Conservation (phyloP, 2,888 invertebrate species). For the Stomorhina lunata region DNA sequence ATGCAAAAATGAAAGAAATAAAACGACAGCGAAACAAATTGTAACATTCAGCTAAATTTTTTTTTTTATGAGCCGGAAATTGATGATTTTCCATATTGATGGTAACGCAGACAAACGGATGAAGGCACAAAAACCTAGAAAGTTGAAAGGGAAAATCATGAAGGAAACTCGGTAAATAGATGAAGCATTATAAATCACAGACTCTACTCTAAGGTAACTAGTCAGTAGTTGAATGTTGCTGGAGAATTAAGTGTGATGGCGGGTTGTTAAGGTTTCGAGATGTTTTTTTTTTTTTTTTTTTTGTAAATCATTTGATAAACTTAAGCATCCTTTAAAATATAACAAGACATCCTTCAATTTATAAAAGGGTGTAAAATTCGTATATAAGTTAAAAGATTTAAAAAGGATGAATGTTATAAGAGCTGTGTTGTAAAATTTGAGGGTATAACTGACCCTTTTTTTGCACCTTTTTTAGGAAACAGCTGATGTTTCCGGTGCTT, state of each 20-base stretch:
- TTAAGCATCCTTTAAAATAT: slow-evolving; percentile 6
- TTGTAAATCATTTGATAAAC: background rate
- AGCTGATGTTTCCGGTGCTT: no score
- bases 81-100: slow-evolving; percentile 56
- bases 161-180: background rate
- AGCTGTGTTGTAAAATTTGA: no score
- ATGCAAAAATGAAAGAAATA: slow-evolving; percentile 3
- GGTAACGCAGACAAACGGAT: slow-evolving; percentile 4
- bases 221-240: background rate
- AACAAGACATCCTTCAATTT: background rate
- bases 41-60: slow-evolving; percentile 2
- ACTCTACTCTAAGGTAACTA: background rate
- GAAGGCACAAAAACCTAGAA: background rate
- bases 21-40: slow-evolving; percentile 36
- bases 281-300: background rate
- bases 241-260: background rate
- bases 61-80: slow-evolving; percentile 42
- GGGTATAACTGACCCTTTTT: no score
- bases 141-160: background rate
- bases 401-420: background rate
- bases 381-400: background rate
- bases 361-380: background rate
- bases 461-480: no score
- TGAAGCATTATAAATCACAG: slow-evolving; percentile 20
- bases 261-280: no score